These are phyloP conservation scores for Phalera bucephala DNA, from an alignment of 2,888 invertebrate genomes.

Conservation along the genomic window DNA sequence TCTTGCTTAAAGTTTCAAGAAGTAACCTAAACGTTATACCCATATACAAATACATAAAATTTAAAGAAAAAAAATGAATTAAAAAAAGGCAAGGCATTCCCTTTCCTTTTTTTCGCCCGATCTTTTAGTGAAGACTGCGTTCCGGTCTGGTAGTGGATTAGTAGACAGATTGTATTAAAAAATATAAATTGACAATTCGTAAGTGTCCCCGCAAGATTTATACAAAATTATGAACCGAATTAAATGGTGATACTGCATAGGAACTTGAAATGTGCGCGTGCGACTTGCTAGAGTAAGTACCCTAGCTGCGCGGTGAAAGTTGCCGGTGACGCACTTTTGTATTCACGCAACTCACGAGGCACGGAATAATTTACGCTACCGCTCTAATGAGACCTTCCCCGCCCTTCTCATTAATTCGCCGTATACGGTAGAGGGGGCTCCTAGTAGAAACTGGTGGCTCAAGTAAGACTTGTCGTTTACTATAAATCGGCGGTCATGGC, in stretches of 20 bases:
- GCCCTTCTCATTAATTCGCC: constrained; percentile 45
- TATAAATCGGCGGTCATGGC: constrained; percentile 61
- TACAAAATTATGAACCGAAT: no score
- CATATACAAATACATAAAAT: no score
- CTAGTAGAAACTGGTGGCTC: constrained; percentile 46
- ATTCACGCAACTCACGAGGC: constrained; percentile 60
- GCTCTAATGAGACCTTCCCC: constrained; percentile 48
- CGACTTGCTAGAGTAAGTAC: constrained; percentile 26
- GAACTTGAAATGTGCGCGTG: constrained; percentile 31
- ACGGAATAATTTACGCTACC: constrained; percentile 60
- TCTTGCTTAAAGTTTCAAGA: no score
- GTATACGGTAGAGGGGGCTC: constrained; percentile 35
- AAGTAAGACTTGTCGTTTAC: constrained; percentile 49
- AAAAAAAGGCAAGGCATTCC: no score
- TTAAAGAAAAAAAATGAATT: no score
- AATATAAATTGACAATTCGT: no score
- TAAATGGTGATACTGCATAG: not conserved
- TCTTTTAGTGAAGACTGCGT: no score
- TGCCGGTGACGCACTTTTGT: constrained; percentile 74
- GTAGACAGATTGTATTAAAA: no score
- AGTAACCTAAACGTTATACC: no score
- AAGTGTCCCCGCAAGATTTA: no score
- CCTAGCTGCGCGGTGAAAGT: constrained; percentile 67
- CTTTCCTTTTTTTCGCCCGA: no score
- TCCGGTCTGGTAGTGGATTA: no score